phyloP scores from a whole-genome alignment of 2,888 invertebrate genomes.

The Electrophaes corylata region DNA sequence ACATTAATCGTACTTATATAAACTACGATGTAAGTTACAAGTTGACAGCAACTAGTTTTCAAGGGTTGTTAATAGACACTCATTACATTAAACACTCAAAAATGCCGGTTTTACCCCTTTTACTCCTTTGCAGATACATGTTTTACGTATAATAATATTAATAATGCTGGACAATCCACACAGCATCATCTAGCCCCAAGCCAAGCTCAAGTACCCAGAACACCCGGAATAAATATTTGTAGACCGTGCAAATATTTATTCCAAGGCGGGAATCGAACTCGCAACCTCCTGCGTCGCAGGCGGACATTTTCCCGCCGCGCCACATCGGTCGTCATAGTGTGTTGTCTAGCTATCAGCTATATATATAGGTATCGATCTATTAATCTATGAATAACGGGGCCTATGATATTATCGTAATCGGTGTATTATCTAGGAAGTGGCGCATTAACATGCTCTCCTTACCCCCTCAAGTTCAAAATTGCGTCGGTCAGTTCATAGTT shows the following conservation, averaged over 20 bases:
- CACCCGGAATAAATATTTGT: no score
- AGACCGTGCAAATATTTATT: no score
- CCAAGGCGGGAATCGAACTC: no score
- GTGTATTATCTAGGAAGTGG: slow-evolving; percentile 44
- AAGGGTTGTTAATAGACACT: slow-evolving; percentile 38
- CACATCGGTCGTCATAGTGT: no score
- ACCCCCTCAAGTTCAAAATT: slow-evolving; percentile 45
- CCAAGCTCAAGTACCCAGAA: no score
- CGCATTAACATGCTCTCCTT: slow-evolving; percentile 46
- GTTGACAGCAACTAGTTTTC: slow-evolving; percentile 24
- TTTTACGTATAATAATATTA: slow-evolving; percentile 32
- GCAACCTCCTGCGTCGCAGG: no score
- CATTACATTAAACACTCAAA: slow-evolving; percentile 40
- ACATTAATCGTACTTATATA: slow-evolving; percentile 18
- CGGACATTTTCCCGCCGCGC: no score
- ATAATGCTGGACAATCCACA: no score
- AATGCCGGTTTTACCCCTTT: slow-evolving; percentile 26
- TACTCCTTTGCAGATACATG: slow-evolving; percentile 28
- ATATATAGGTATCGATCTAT: no score
- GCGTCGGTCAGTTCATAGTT: slow-evolving; percentile 43
- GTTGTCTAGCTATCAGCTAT: no score
- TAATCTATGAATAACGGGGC: background rate
- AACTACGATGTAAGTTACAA: background rate
- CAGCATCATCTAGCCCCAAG: no score
- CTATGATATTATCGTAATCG: slow-evolving; percentile 36